These are phyloP conservation scores for Ptilonorhynchus violaceus DNA, from an alignment of 2,113 vertebrate genomes.

Conservation along the genomic window DNA sequence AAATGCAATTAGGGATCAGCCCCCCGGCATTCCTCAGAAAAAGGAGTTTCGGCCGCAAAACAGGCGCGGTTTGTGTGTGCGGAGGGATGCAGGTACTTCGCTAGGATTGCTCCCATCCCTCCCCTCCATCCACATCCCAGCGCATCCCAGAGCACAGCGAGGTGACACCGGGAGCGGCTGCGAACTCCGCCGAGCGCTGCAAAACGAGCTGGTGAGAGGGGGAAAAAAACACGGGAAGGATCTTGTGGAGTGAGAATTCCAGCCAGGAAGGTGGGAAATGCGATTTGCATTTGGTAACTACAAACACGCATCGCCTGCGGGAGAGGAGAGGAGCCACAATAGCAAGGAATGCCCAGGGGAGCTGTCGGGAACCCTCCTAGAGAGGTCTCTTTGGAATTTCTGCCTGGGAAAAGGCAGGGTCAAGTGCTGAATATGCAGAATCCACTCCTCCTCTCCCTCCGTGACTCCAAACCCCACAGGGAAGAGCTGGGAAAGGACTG, in stretches of 20 bases:
- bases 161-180: not conserved
- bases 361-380: not conserved
- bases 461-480: not conserved
- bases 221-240: not conserved
- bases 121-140: not conserved
- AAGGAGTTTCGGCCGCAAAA: not conserved
- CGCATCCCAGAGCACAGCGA: not conserved
- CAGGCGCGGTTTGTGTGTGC: not conserved
- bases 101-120: not conserved
- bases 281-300: constrained; percentile 52
- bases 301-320: constrained; percentile 41
- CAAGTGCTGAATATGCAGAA: constrained; percentile 28
- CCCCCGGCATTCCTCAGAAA: not conserved
- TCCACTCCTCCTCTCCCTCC: not conserved
- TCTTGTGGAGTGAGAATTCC: not conserved
- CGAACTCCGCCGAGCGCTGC: not conserved
- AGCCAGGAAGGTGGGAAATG: constrained; percentile 48
- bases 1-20: not conserved
- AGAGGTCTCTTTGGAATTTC: not conserved
- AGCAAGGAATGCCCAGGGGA: constrained; percentile 24
- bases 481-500: not conserved
- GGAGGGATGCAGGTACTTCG: not conserved
- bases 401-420: constrained; percentile 20
- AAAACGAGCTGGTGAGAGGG: not conserved
- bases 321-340: constrained; percentile 36